phyloP scores from a whole-genome alignment of 2,797 vertebrate genomes.

The Argyrosomus regius region DNA sequence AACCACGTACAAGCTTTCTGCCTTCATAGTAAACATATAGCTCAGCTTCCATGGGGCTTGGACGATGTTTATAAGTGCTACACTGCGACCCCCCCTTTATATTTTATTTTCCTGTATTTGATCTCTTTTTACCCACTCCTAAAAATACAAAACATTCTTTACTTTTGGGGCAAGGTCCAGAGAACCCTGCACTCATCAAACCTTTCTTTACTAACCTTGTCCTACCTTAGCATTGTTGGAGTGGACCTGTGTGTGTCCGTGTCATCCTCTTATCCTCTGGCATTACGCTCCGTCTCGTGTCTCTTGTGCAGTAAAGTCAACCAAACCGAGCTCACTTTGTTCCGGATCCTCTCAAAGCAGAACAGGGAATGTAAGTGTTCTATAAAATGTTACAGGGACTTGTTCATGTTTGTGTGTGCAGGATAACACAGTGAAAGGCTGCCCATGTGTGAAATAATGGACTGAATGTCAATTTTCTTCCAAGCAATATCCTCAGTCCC shows the following conservation, averaged over 20 bases:
- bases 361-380: background rate
- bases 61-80: background rate
- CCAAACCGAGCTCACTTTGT: background rate
- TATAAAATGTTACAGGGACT: background rate
- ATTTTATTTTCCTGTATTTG: background rate
- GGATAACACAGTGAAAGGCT: conserved; percentile 3
- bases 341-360: background rate
- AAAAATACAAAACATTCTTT: background rate
- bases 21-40: background rate
- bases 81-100: background rate
- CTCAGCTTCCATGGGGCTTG: background rate
- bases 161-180: background rate
- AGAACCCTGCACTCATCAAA: background rate
- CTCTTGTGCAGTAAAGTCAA: background rate
- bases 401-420: background rate
- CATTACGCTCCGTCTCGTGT: background rate
- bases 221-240: too few species aligned
- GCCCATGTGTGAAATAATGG: conserved; percentile 33
- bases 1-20: background rate
- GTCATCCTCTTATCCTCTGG: conserved; percentile 1
- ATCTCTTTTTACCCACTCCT: background rate
- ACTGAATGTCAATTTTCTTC: conserved; percentile 40
- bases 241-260: background rate
- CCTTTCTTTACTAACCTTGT: too few species aligned
- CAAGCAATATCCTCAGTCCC: conserved; percentile 18